Conservation (phyloP, 2,888 invertebrate species). For the Cephalotes varians region DNA sequence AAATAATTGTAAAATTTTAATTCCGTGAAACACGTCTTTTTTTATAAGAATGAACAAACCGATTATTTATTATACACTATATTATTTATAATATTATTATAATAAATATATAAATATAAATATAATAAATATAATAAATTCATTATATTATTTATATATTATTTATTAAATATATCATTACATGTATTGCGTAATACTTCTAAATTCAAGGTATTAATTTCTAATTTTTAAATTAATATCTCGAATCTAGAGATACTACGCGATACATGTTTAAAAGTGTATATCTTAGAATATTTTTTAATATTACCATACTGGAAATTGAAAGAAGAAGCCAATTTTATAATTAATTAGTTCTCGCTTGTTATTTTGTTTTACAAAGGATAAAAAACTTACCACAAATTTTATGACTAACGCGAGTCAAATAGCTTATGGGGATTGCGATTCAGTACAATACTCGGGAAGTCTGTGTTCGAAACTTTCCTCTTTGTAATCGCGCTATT, state of each 20-base stretch:
- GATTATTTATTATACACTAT: too few relatives aligned
- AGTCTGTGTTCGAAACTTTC: neutral
- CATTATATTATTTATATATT: too few relatives aligned
- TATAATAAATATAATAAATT: too few relatives aligned
- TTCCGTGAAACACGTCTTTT: neutral
- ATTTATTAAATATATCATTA: neutral
- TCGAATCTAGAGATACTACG: too few relatives aligned
- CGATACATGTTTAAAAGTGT: too few relatives aligned
- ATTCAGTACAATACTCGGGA: neutral
- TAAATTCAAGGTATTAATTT: too few relatives aligned
- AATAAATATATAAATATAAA: too few relatives aligned
- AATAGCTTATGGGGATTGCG: neutral
- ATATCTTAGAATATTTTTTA: neutral
- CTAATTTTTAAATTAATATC: too few relatives aligned
- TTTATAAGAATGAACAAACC: neutral
- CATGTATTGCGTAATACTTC: too few relatives aligned
- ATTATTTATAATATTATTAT: too few relatives aligned
- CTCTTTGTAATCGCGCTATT: neutral
- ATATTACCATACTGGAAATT: neutral
- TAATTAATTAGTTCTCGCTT: conserved; percentile 8
- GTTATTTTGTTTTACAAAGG: neutral
- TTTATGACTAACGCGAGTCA: neutral
- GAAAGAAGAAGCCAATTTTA: neutral
- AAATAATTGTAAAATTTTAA: neutral
- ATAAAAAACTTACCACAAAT: neutral